These are phyloP conservation scores for Tachina lurida DNA, from an alignment of 2,888 invertebrate genomes.

Conservation along the genomic window DNA sequence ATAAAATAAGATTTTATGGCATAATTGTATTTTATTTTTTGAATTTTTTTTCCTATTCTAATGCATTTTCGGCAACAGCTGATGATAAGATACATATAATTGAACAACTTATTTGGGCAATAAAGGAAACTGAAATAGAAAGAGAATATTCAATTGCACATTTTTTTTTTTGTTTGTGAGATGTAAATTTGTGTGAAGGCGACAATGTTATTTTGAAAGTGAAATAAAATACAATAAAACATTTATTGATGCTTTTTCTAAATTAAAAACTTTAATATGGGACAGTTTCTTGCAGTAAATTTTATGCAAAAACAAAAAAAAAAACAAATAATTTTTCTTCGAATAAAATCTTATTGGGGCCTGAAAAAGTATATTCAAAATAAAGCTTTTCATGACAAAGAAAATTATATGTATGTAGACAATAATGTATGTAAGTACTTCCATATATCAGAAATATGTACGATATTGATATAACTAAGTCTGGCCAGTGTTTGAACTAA, in stretches of 20 bases:
- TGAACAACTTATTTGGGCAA: constrained; percentile 57
- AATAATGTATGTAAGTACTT: too few species aligned
- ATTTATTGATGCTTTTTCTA: too few species aligned
- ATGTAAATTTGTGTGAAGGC: not conserved
- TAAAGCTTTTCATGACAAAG: too few species aligned
- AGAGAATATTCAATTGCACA: constrained; percentile 6
- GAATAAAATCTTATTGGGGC: too few species aligned
- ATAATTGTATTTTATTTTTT: constrained; percentile 46
- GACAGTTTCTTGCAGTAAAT: not conserved
- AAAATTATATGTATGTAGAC: too few species aligned
- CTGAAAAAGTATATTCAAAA: too few species aligned
- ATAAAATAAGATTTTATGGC: constrained; percentile 66
- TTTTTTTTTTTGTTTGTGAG: constrained; percentile 2
- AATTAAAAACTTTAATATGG: not conserved
- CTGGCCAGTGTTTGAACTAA: too few species aligned
- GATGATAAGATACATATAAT: constrained; percentile 32
- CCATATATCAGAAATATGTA: too few species aligned
- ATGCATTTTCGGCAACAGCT: constrained; percentile 43
- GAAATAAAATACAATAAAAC: not conserved
- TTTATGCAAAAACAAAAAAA: not conserved
- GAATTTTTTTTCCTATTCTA: constrained; percentile 12
- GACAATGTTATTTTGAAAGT: not conserved
- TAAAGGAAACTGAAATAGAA: constrained; percentile 18
- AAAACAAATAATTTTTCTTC: not conserved
- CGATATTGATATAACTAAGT: too few species aligned